Conservation (phyloP, 2,113 vertebrate species). For the Psephotus haematonotus region DNA sequence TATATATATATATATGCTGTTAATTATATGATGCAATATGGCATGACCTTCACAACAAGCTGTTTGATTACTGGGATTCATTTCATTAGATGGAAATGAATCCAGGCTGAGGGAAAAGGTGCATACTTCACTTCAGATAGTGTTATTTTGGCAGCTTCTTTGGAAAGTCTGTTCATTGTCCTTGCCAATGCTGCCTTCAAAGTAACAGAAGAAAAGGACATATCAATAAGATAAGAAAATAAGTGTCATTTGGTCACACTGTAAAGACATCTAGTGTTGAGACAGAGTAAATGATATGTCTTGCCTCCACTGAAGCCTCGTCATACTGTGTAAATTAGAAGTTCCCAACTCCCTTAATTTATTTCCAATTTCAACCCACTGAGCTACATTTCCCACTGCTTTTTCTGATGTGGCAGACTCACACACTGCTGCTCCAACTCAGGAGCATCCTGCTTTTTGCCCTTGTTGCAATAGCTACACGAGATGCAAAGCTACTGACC, state of each 20-base stretch:
- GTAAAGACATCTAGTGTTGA: not conserved
- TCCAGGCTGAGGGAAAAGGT: not conserved
- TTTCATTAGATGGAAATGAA: not conserved
- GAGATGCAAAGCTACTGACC: not conserved
- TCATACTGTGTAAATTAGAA: not conserved
- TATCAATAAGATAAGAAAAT: not conserved
- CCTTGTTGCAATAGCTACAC: not conserved
- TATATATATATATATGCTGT: not conserved
- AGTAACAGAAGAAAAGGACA: not conserved
- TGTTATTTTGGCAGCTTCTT: constrained; percentile 18
- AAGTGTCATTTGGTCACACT: not conserved
- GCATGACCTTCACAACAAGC: constrained; percentile 41
- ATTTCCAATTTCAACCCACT: not conserved
- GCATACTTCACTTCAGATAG: not conserved
- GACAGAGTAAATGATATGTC: not conserved
- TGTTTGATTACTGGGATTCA: constrained; percentile 6
- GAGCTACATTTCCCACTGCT: not conserved
- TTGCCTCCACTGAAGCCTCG: not conserved
- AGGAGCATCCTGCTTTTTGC: not conserved
- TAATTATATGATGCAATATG: not conserved
- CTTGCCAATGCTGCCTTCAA: not conserved
- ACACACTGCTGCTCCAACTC: not conserved
- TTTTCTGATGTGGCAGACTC: not conserved
- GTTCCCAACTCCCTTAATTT: not conserved
- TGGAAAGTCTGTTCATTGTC: not conserved